Base-by-base conservation (phyloP, 2,113 vertebrate species). In the Carassius gibelio region DNA sequence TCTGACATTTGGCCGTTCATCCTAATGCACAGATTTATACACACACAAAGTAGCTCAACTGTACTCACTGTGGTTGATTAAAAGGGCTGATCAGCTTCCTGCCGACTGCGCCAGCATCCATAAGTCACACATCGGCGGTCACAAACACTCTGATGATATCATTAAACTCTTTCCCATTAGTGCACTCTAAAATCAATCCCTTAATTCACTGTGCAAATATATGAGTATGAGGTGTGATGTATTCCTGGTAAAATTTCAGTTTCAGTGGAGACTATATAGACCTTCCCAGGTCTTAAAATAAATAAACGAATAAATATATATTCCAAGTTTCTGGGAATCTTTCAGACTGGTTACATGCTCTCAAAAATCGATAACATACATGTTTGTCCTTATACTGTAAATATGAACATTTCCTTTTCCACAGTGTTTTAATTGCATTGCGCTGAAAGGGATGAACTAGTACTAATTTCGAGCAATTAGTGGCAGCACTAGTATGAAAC, bases 111-210 rank as follows among this genome's bases (percentile, higher is more conserved):
- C 26, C 82, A 81, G 69, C 38, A 6, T 26, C 76, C 72, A 84
- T 86, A 82, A 78, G 55, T 85, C 78, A 84, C 17, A 66, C 36
- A 10, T 21, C 76, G 81, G 71, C 71, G 34, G 86, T 68, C 87
- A 71, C 69, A 83, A 85, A 78, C 66, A 38, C 88, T 86, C 59
- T 88, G 87, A 91, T 91, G 87, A 75, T 81, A 71, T 89, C 81
- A 89, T 83, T 89, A 89, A 89, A 88, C 84, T 89, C 72, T 86
- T 13, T 55, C 88, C 87, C 88, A 91, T 93, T 90, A 92, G 86
- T 75, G 62, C 83, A 85, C 82, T 75, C 84, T 42, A 82, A 87
- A 87, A 87, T 88, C 85, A 78, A 88, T 87, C 78, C 34, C 74
- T 81, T 79, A 57, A 84, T 87, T 68, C 26, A 8, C 52, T 42